A percentile compares a stretch with the other conserved stretches of the same genome.
These are phyloP conservation scores for Machaerirhynchus nigripectus DNA, from an alignment of 2,113 vertebrate genomes.

Conservation along the genomic window DNA sequence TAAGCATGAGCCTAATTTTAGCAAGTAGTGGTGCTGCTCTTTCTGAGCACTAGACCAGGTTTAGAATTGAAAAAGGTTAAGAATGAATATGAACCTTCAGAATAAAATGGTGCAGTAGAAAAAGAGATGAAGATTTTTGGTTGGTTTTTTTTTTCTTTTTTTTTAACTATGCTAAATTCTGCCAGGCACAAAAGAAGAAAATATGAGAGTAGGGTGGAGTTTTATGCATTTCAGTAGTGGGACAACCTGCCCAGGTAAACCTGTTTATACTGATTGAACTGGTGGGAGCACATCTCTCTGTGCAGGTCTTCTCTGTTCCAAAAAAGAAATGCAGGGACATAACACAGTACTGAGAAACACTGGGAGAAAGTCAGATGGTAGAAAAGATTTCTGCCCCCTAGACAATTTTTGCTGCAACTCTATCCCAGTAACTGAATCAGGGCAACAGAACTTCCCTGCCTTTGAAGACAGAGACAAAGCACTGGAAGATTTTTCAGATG, in stretches of 20 bases:
- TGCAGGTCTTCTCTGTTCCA: background rate
- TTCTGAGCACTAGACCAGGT: background rate
- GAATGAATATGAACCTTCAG: background rate
- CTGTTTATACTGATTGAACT: background rate
- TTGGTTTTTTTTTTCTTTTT: background rate
- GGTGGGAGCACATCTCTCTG: background rate
- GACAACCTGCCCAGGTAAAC: background rate
- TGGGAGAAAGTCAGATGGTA: background rate
- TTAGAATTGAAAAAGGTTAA: background rate
- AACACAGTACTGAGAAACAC: background rate
- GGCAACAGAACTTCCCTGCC: too few relatives aligned
- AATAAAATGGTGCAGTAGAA: background rate
- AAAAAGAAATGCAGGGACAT: background rate
- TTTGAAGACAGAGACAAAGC: background rate
- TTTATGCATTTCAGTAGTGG: background rate
- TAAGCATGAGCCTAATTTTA: background rate
- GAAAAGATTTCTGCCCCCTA: background rate
- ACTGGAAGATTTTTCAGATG: background rate
- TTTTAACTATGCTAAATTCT: background rate
- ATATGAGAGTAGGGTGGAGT: background rate
- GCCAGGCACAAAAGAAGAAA: background rate
- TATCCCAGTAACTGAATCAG: background rate
- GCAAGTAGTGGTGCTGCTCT: background rate
- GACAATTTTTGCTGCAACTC: background rate
- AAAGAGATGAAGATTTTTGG: background rate